Base-by-base conservation (phyloP, 2,113 vertebrate genomes). In the Orthonyx spaldingii region DNA sequence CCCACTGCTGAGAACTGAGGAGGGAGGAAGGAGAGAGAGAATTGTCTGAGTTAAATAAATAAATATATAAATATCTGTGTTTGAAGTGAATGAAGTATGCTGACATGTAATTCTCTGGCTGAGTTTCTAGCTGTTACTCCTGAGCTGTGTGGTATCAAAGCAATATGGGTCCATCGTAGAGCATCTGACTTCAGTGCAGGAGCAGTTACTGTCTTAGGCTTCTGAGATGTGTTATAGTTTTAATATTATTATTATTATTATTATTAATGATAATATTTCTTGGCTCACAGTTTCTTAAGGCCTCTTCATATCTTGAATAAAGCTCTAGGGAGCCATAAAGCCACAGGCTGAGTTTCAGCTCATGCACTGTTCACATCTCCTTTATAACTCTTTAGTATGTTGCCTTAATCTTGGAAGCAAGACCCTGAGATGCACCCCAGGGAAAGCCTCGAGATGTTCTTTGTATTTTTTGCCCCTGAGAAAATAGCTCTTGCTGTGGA, bases 251-350 rank as follows among this genome's bases (percentile, higher is more conserved):
- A 93, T 96, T 95, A 60, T 95, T 90, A 84, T 97, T 96, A 55
- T 95, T 89, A 84, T 97, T 94, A 93, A n/a, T n/a, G n/a, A n/a
- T n/a, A n/a, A n/a, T 91, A 94, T 94, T 96, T 92, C 83, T 92
- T 95, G 80, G 7, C 74, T 94, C 32, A 11, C 91, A 68, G 75
- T 93, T 93, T 94, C 76, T 66, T 92, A 87, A 95, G 91, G 71
- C 69, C 75, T 93, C 61, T 83, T 84, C 84, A 56, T 92, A 94
- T 83, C 77, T 30, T 68, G 91, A 94, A 32, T 61, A 75, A 92
- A 94, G 28, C 96, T 84, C 78, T 14, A 37, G 97, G 95, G 95
- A 94, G 63, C 81, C 78, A 75, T 88, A 95, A 94, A 97, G 93
- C 77, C 91, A 94, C 83, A 70, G 96, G 68, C 84, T 59, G 49